phyloP scores from a whole-genome alignment of 2,888 invertebrate species.

The Lacanobia oleracea region DNA sequence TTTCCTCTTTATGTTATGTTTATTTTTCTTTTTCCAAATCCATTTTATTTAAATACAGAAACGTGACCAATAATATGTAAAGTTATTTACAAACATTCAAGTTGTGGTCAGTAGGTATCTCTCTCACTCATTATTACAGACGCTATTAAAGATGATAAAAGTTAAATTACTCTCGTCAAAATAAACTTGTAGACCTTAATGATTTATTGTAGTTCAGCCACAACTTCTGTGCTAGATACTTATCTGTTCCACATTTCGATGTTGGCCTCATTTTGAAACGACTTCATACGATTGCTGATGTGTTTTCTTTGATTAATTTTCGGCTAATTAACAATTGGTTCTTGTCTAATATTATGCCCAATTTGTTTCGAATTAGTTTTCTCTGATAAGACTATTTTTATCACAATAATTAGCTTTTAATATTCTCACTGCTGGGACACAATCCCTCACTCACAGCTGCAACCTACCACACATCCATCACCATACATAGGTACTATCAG shows the following conservation, averaged over 20 bases:
- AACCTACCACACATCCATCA: too few relatives aligned
- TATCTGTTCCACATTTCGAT: constrained; percentile 33
- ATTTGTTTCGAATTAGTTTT: neutral
- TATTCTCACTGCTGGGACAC: too few relatives aligned
- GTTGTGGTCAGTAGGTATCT: neutral
- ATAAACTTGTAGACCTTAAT: neutral
- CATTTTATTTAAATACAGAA: constrained; percentile 16
- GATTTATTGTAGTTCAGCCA: constrained; percentile 18
- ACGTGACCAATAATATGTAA: constrained; percentile 11
- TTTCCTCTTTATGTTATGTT: constrained; percentile 10
- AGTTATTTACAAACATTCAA: constrained; percentile 25
- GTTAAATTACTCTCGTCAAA: neutral
- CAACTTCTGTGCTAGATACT: constrained; percentile 28
- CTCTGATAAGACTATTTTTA: too few relatives aligned
- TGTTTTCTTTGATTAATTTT: constrained; percentile 11
- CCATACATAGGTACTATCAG: too few relatives aligned
- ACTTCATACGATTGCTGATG: constrained; percentile 13
- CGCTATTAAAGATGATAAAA: neutral
- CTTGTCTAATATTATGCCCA: neutral
- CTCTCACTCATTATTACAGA: neutral
- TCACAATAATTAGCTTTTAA: too few relatives aligned
- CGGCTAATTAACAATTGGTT: constrained; percentile 4
- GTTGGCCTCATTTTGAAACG: constrained; percentile 24
- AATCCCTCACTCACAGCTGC: too few relatives aligned
- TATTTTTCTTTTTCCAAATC: neutral